Base-by-base conservation (phyloP, 2,888 invertebrate genomes). In the Drosophila kanekoi region DNA sequence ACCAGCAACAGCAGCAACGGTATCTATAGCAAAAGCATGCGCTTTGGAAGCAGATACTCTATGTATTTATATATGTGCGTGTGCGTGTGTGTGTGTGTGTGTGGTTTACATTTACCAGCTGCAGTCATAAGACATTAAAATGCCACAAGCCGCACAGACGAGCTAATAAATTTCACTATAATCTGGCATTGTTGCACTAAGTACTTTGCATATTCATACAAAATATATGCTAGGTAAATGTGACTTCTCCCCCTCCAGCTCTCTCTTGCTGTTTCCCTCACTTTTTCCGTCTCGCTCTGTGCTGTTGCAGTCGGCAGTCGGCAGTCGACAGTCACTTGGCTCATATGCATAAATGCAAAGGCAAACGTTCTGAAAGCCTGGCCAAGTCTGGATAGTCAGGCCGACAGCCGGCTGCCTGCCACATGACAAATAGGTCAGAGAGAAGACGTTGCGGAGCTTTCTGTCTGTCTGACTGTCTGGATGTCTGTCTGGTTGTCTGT, bases 141-240 rank as follows among this genome's bases (percentile, higher is more conserved):
- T 65, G 60, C 78, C 78, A 51, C 66, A 61, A 54, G 28, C 53
- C 61, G 33, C 77, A 64, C 62, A 74, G 69, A 77, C 73, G 60
- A 87, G 82, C 87, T 89, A 85, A 85, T 85, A 89, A 85, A 85
- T 85, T 89, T 81, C 65, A 79, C 77, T 85, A 77, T 85, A 85
- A 85, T 85, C 85, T 79, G 71, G 86, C 88, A 89, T 85, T 85
- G 89, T 85, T 85, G 85, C 89, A 87, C 79, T 89, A 87, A 85
- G 84, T 85, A 85, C 74, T 84, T 87, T 87, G 87, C 87, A 85
- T 89, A 85, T 87, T 84, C 89, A 84, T 87, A 71, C 81, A 87
- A 86, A 64, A 76, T 79, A 73, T 71, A 61, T 60, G 43, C 61
- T 71, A 66, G 54, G 78, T 73, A 47, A 32, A 73, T 57, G 59